Base-by-base conservation (phyloP, 2,797 vertebrate species). In the Manis crassicaudata region DNA sequence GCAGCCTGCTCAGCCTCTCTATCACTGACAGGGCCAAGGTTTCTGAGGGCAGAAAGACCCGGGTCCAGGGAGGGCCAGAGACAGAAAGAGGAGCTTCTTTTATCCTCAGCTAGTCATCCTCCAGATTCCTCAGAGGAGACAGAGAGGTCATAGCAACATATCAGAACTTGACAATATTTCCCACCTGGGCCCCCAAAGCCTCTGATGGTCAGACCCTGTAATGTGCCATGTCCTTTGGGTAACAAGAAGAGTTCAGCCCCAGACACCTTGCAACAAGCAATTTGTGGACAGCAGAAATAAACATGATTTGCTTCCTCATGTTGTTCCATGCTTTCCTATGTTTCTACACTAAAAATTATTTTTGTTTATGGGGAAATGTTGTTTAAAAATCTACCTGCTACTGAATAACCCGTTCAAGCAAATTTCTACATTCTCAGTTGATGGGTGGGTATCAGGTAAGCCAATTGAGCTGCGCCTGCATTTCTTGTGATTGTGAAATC, bases 21-120 rank as follows among this genome's bases (percentile, higher is more conserved):
- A 50, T 89, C 56, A 6, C 32, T 23, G 46, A 70, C 35, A 56
- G 79, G 3, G 46, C 73, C 46, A 29, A 65, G 80, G 67, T 32
- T 86, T 86, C 75, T 25, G 52, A 88, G 52, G 43, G 79, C 65
- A 63, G 73, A 88, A 75, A 90, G 92, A 37, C 82, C 50, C 79
- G 73, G 37, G 3, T 29, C 35, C n/a, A 0, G 25, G 46, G 43
- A 23, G 17, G 8, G 60, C 43, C 46, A 17, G 11, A 0, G 2
- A 56, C 4, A 75, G 56, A 68, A 72, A 89, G 29, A 85, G n/a
- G 70, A 54, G 46, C 23, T 25, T 58, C 25, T 52, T 88, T 73
- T 18, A 63, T 2, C 29, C 20, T 13, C 68, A 12, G 25, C 50
- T n/a, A 18, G 20, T 54, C 35, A 46, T 35, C 25, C 27, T 80